Evolutionary conservation across 2,113 vertebrate genomes (phyloP).

Genomic region (Apteryx mantelli): DNA sequence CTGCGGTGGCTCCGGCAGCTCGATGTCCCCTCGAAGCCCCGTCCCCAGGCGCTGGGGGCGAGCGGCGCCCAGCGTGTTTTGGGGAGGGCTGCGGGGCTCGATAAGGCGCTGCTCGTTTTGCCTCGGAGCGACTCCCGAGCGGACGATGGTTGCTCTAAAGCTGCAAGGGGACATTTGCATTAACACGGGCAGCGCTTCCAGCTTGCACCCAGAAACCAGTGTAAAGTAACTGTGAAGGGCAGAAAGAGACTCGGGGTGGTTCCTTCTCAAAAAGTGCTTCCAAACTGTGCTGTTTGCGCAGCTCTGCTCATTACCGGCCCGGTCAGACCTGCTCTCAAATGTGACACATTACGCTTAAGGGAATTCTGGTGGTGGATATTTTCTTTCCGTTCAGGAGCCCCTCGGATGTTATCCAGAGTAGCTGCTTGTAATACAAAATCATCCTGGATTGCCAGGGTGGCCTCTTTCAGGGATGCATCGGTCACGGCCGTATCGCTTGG

Average conservation of each 20-base stretch:
- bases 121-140: fast-evolving
- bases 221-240: neutral
- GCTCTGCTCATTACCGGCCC: neutral
- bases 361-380: fast-evolving
- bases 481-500: fast-evolving
- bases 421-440: neutral
- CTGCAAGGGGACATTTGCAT: fast-evolving
- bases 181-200: fast-evolving
- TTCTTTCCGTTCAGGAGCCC: neutral
- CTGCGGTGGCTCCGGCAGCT: neutral
- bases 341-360: neutral
- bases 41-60: too few species aligned
- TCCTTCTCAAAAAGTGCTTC: neutral
- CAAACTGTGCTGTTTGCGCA: neutral
- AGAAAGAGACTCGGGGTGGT: too few species aligned
- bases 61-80: fast-evolving
- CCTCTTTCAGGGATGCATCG: neutral
- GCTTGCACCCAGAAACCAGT: neutral
- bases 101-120: neutral
- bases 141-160: neutral
- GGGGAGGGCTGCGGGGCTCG: neutral
- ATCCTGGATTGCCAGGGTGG: neutral
- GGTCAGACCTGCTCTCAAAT: too few species aligned
- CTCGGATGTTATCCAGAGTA: neutral
- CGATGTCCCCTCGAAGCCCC: fast-evolving